phyloP scores from a whole-genome alignment of 2,113 vertebrate species.

The Sciurus niger region DNA sequence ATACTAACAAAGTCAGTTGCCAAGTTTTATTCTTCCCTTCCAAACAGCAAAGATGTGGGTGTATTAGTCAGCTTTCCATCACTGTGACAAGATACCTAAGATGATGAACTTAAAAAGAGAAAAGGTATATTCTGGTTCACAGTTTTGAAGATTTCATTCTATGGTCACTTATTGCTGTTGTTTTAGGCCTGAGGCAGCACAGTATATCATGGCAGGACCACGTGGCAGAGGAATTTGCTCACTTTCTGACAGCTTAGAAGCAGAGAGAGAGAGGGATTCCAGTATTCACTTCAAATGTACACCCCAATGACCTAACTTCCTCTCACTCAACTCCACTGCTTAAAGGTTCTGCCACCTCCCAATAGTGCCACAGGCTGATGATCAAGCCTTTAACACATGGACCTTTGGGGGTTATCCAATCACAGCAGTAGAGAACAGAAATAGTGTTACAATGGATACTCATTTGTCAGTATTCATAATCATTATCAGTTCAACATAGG shows the following conservation, averaged over 20 bases:
- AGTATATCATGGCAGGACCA: too few species aligned
- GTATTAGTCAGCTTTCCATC: neutral
- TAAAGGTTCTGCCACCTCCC: neutral
- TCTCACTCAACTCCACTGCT: neutral
- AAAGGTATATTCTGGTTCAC: neutral
- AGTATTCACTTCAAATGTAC: neutral
- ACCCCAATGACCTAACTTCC: neutral
- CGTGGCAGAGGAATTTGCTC: neutral
- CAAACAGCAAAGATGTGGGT: neutral
- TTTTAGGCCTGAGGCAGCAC: neutral
- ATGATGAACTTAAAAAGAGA: neutral
- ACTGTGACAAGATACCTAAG: neutral
- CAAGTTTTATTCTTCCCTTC: neutral
- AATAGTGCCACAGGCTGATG: too few species aligned
- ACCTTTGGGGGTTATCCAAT: neutral
- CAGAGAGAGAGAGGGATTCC: neutral
- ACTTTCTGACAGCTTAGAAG: neutral
- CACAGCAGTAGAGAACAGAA: neutral
- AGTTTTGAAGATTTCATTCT: neutral
- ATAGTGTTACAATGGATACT: neutral
- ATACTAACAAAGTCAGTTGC: neutral
- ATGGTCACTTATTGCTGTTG: neutral
- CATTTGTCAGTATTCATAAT: neutral
- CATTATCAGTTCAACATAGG: neutral
- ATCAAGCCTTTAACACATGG: too few species aligned